These are phyloP conservation scores for Chlorocebus sabaeus DNA, from an alignment of 2,113 vertebrate genomes.

Conservation along the genomic window DNA sequence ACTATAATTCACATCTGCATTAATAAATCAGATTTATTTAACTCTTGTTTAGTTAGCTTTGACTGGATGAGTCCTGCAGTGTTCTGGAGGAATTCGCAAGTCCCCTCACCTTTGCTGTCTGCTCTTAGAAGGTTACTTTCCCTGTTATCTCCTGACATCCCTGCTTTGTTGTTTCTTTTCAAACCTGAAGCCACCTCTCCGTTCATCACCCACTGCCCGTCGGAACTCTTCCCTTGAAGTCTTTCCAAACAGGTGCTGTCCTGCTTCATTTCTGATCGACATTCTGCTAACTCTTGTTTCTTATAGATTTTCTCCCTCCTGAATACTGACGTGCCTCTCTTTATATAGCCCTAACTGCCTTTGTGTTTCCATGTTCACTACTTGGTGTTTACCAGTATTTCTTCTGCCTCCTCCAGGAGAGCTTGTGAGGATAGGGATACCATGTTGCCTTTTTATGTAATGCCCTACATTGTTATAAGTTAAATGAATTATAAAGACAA, in stretches of 20 bases:
- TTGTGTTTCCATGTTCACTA: neutral
- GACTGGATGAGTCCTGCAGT: neutral
- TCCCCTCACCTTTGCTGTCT: neutral
- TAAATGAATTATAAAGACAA: neutral
- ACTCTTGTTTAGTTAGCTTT: neutral
- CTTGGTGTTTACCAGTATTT: neutral
- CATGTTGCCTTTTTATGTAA: neutral
- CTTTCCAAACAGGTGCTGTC: conserved; percentile 39
- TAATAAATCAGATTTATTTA: neutral
- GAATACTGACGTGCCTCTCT: neutral
- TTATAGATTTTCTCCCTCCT: neutral
- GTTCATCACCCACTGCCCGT: conserved; percentile 20
- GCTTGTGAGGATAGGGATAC: neutral
- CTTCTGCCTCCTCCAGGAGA: neutral
- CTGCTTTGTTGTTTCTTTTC: neutral
- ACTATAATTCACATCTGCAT: neutral
- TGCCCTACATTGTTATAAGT: neutral
- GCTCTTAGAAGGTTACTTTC: neutral
- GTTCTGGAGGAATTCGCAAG: neutral
- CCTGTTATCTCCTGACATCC: neutral
- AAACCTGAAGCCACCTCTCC: neutral
- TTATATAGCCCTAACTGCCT: conserved; percentile 39
- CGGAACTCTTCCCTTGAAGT: neutral
- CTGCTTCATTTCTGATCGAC: neutral
- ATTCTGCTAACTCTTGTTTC: neutral